phyloP scores from a whole-genome alignment of 2,888 invertebrate genomes.

The Melanophora roralis region DNA sequence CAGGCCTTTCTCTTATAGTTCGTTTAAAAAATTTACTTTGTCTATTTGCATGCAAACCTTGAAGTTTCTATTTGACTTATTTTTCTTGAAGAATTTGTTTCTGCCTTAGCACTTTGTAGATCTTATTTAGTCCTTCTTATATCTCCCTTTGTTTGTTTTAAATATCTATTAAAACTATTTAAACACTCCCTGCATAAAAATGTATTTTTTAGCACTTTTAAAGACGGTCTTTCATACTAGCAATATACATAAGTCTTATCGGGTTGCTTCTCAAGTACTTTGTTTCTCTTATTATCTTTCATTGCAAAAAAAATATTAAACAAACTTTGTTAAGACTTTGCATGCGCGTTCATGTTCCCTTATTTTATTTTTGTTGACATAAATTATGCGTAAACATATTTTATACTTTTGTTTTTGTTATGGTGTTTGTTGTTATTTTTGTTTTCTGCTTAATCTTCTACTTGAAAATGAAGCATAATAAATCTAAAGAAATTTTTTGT shows the following conservation, averaged over 20 bases:
- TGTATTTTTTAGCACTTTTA: not conserved
- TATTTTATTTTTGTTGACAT: slow-evolving; percentile 6
- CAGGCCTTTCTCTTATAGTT: too few species aligned
- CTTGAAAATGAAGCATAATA: slow-evolving; percentile 11
- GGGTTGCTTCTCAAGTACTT: not conserved
- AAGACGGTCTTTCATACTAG: not conserved
- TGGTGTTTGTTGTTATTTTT: not conserved
- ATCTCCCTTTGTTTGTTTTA: too few species aligned
- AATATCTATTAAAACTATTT: too few species aligned
- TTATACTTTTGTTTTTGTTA: not conserved
- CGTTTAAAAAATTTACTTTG: too few species aligned
- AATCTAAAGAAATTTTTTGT: slow-evolving; percentile 2
- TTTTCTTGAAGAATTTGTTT: too few species aligned
- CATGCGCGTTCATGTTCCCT: slow-evolving; percentile 17
- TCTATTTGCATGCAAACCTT: too few species aligned
- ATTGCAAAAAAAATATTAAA: not conserved
- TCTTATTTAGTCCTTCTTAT: too few species aligned
- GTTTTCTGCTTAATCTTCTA: not conserved
- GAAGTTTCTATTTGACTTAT: too few species aligned
- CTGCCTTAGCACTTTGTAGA: too few species aligned
- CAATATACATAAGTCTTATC: not conserved
- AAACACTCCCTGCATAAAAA: too few species aligned
- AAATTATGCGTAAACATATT: slow-evolving; percentile 39
- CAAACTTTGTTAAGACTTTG: slow-evolving; percentile 9
- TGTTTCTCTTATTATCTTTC: slow-evolving; percentile 3